These are phyloP conservation scores for Chalcis sispes DNA, from an alignment of 2,888 invertebrate genomes.

Conservation along the genomic window DNA sequence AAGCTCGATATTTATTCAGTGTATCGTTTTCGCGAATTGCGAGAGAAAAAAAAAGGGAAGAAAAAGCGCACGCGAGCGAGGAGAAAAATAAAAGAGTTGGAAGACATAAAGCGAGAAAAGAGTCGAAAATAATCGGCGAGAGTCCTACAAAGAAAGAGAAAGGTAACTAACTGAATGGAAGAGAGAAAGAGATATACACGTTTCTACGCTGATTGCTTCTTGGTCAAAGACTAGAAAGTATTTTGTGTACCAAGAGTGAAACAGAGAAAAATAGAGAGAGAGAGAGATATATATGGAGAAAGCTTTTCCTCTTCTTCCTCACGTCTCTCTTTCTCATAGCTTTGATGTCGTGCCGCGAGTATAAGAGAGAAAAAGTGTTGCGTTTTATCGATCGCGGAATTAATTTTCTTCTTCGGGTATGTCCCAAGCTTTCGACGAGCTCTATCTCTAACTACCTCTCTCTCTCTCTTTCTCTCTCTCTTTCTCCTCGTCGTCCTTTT, in stretches of 20 bases:
- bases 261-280: constrained; percentile 38
- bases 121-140: no score
- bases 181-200: no score
- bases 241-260: constrained; percentile 53
- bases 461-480: constrained; percentile 29
- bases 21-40: constrained; percentile 38
- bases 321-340: not conserved
- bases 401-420: constrained; percentile 65
- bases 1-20: constrained; percentile 52
- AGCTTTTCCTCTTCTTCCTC: constrained; percentile 61
- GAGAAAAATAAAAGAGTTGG: constrained; percentile 31
- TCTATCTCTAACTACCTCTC: constrained; percentile 40
- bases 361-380: not conserved
- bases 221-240: constrained; percentile 62
- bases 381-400: constrained; percentile 68
- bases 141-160: not conserved
- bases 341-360: constrained; percentile 10
- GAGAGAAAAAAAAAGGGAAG: constrained; percentile 6
- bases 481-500: not conserved
- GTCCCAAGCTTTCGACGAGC: no score
- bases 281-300: constrained; percentile 39
- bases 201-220: constrained; percentile 57
- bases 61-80: not conserved
- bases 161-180: constrained; percentile 18
- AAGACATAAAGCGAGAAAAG: not conserved